Percentiles rank a stretch among this genome's conserved stretches.
These are phyloP conservation scores for Ditylenchus dipsaci DNA, from an alignment of 1,140 invertebrate species.

Conservation along the genomic window DNA sequence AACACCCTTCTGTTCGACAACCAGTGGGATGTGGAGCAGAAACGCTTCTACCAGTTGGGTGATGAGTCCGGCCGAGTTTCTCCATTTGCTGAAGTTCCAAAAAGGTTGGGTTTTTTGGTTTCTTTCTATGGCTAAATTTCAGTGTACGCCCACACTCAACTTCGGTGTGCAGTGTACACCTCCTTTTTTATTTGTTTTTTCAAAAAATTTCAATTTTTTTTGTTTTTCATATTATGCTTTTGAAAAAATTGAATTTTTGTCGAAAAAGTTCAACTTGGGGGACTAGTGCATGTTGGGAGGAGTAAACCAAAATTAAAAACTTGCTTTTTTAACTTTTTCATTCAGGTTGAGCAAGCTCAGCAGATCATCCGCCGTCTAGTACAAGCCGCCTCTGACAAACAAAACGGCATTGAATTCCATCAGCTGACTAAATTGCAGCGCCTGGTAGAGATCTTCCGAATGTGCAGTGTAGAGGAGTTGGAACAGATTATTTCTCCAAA, in stretches of 20 bases:
- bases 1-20: conserved; percentile 34
- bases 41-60: conserved; percentile 45
- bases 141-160: no score
- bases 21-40: conserved; percentile 32
- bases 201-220: no score
- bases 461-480: conserved; percentile 32
- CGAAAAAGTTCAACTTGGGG: not conserved
- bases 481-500: not conserved
- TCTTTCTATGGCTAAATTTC: not conserved
- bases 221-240: no score
- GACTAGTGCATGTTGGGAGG: not conserved
- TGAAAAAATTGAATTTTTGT: no score
- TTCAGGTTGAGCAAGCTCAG: conserved; percentile 17
- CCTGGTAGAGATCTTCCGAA: conserved; percentile 34
- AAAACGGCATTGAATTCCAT: conserved; percentile 28
- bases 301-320: not conserved
- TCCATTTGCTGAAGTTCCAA: conserved; percentile 10
- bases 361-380: conserved; percentile 17
- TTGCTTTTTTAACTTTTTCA: not conserved
- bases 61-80: conserved; percentile 25
- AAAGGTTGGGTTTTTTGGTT: conserved; percentile 23
- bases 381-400: conserved; percentile 10
- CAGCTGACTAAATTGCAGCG: conserved; percentile 15
- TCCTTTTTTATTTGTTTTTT: no score
- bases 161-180: no score